phyloP scores from a whole-genome alignment of 2,113 vertebrate genomes.

The Osmerus eperlanus region DNA sequence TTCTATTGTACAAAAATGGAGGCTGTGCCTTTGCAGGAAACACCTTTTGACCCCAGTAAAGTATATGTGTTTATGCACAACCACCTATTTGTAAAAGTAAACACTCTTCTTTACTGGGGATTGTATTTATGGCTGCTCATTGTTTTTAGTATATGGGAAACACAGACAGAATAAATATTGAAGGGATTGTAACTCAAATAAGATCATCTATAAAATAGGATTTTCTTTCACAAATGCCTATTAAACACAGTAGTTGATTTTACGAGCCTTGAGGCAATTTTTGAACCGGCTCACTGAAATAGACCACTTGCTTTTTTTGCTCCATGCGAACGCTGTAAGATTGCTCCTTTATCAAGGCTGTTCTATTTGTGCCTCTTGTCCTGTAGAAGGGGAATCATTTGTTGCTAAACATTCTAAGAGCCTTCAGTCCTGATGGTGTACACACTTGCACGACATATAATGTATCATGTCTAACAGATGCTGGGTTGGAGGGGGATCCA shows the following conservation, averaged over 20 bases:
- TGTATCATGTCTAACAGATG: not conserved
- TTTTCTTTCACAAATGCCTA: not conserved
- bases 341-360: too few relatives aligned
- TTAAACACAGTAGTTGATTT: too few relatives aligned
- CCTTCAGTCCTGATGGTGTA: not conserved
- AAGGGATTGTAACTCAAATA: too few relatives aligned
- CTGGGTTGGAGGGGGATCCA: slow-evolving; percentile 17
- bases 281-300: too few relatives aligned
- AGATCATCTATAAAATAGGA: too few relatives aligned
- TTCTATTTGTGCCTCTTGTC: not conserved
- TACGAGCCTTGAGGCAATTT: too few relatives aligned
- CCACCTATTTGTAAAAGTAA: not conserved
- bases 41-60: slow-evolving; percentile 47
- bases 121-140: not conserved
- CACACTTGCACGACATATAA: slow-evolving; percentile 6
- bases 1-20: slow-evolving; percentile 48
- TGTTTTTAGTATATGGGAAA: not conserved
- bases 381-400: not conserved
- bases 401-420: not conserved
- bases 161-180: not conserved
- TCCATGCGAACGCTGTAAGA: too few relatives aligned
- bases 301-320: too few relatives aligned
- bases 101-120: not conserved
- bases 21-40: slow-evolving; percentile 48
- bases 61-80: slow-evolving; percentile 22